Evolutionary conservation across 2,888 invertebrate species (phyloP), one percentile per base, ranked within the genome.

Genomic region (Drosophila formosana): DNA sequence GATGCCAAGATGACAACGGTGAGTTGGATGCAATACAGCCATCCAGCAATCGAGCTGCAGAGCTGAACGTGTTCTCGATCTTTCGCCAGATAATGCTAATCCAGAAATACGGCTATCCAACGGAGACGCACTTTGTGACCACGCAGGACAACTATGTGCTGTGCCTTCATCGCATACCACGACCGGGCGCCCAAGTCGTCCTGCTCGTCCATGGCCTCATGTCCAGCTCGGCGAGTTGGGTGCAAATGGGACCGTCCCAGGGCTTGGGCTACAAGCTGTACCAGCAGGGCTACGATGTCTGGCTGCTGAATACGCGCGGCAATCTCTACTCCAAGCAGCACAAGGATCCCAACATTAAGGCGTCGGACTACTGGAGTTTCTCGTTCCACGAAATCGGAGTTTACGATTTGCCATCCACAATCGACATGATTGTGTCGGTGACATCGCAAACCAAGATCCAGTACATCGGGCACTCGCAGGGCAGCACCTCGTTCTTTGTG

Each of bases 401-500:
- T 1, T 66, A 50, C 28, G 81, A 81, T 61, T 32, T 81, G 52
- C 85, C 81, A 3, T 53, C 68, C 1, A 1, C 55, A 3, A 65
- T 81, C 18, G 81, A 81, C 47, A 7, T 7, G 9, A 63, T 81
- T 3, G 7, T 65, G 4, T 0, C 3, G 0, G 0, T 34, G 0
- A 66, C 82, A 2, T 2, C 8, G 0, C 5, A 13, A 23, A 5
- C 5, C 0, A 8, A 18, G 11, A 8, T 81, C 0, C 85, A 82
- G 28, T 85, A 82, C 11, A 65, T 85, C 4, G 81, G 81, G 1
- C 81, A 81, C 47, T 81, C 81, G 2, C 85, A 82, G 45, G 81
- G 81, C 3, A 53, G 63, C 7, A 85, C 81, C 0, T 57, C 55
- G 0, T 81, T 81, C 66, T 85, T 82, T n/a, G 81, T 67, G 52